phyloP scores from a whole-genome alignment of 1,140 invertebrate genomes.

The Lucilia sericata region DNA sequence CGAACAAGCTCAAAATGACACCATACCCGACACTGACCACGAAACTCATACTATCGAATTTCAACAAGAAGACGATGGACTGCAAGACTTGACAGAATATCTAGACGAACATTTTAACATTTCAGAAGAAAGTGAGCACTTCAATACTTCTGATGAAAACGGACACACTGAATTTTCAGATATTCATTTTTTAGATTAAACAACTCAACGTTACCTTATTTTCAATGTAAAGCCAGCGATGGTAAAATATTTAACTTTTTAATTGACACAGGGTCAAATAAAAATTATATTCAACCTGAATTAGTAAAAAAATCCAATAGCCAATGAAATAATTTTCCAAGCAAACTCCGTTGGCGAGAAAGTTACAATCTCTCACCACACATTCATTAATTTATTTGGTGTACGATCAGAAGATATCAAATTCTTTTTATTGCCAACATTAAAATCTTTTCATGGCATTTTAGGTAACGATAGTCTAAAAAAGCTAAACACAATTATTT shows the following conservation, averaged over 20 bases:
- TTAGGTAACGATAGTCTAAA: slow-evolving; percentile 37
- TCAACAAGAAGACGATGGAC: no score
- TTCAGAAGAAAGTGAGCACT: no score
- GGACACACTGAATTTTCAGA: no score
- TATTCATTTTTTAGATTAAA: no score
- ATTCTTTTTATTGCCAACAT: slow-evolving; percentile 42
- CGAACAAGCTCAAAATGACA: no score
- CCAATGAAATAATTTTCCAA: slow-evolving; percentile 35
- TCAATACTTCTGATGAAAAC: no score
- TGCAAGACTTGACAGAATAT: no score
- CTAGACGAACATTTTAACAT: no score
- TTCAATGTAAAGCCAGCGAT: slow-evolving; percentile 33
- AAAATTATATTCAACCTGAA: slow-evolving; percentile 46
- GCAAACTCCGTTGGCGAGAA: slow-evolving; percentile 44
- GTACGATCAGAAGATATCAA: slow-evolving; percentile 28
- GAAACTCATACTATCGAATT: no score
- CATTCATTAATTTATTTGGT: slow-evolving; percentile 39
- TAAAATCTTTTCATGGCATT: slow-evolving; percentile 31
- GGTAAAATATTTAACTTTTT: slow-evolving; percentile 45
- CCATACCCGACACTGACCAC: no score
- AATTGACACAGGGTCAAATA: slow-evolving; percentile 45
- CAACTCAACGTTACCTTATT: slow-evolving; percentile 25
- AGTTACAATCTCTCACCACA: slow-evolving; percentile 37
- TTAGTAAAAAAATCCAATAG: slow-evolving; percentile 34
- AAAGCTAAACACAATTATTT: slow-evolving; percentile 19